A percentile compares a stretch with the other conserved stretches of the same genome.
phyloP scores from a whole-genome alignment of 2,797 vertebrate genomes.

The Naso thynnoides region DNA sequence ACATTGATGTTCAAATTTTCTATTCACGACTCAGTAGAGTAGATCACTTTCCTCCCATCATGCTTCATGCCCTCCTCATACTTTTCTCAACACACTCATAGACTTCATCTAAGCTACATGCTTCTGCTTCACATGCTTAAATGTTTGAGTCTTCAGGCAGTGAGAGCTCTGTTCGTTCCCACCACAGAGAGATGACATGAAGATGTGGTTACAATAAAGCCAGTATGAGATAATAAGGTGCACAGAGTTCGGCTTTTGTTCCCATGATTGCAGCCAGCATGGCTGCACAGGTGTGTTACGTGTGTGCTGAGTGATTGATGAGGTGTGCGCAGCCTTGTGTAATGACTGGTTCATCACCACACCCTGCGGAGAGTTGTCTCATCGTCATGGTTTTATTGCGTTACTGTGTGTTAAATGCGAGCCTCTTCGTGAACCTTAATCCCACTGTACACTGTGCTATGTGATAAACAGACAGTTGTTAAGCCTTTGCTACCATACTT shows the following conservation, averaged over 20 bases:
- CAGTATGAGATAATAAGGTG: constrained; percentile 8
- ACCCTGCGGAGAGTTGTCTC: constrained; percentile 61
- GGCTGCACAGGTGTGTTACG: constrained; percentile 32
- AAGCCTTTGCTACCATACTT: background rate
- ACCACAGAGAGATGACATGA: constrained; percentile 5
- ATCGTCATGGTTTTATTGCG: constrained; percentile 48
- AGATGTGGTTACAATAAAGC: constrained; percentile 27
- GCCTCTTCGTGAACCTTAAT: constrained; percentile 24
- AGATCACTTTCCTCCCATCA: constrained; percentile 1
- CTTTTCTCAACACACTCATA: constrained; percentile 21
- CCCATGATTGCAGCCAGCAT: background rate
- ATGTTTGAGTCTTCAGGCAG: background rate
- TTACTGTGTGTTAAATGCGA: constrained; percentile 21
- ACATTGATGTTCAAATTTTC: constrained; percentile 1
- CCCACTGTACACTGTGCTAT: background rate
- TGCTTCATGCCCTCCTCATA: constrained; percentile 6
- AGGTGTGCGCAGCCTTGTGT: constrained; percentile 40
- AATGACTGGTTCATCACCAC: constrained; percentile 55
- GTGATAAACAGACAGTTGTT: constrained; percentile 6
- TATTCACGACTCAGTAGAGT: background rate
- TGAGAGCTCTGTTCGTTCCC: background rate
- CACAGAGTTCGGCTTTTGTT: constrained; percentile 22
- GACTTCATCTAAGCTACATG: background rate
- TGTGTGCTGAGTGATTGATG: constrained; percentile 59
- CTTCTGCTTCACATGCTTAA: background rate